Evolutionary conservation across 2,113 vertebrate genomes (phyloP), one percentile per base, ranked within the genome.

Genomic region (Patagioenas fasciata): DNA sequence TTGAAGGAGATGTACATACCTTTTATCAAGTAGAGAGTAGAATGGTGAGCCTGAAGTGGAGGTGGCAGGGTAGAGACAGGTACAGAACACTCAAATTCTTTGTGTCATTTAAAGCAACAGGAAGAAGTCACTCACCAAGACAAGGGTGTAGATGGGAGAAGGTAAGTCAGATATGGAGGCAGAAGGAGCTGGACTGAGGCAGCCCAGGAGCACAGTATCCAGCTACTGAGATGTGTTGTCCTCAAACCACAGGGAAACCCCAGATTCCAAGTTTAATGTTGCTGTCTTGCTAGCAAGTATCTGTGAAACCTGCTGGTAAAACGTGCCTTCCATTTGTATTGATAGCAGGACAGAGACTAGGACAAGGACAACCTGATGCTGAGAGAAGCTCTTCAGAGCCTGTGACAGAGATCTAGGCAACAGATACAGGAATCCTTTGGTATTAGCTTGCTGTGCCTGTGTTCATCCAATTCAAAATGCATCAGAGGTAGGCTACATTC

Each of bases 291-390:
- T 44, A 85, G 53, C 10, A 75, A 51, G 13, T 14, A 32, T 13
- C 50, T 66, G 54, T 77, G 67, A 70, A 84, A 78, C 36, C 28
- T 70, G 24, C 26, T 66, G 44, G 62, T 28, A 32, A 71, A 10
- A 0, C 9, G 15, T 29, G 24, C 15, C 2, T 2, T 60, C 32
- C 56, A 38, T 56, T 38, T 28, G 42, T 15, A 38, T 15, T 0
- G 1, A 38, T 1, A 58, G 53, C 13, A 87, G 47, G 26, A 34
- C 53, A 71, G 73, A 62, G 51, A 74, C 24, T 31, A 67, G 91
- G 56, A 58, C 50, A 66, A 66, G 36, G 44, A 70, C 42, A 91
- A 70, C 11, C 10, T 62, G 40, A 3, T 8, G 1, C 9, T n/a
- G 21, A 18, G n/a, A 77, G 70, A 88, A 69, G 17, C 8, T 72